Conservation (phyloP, 2,888 invertebrate species). For the Melanostoma scalare region DNA sequence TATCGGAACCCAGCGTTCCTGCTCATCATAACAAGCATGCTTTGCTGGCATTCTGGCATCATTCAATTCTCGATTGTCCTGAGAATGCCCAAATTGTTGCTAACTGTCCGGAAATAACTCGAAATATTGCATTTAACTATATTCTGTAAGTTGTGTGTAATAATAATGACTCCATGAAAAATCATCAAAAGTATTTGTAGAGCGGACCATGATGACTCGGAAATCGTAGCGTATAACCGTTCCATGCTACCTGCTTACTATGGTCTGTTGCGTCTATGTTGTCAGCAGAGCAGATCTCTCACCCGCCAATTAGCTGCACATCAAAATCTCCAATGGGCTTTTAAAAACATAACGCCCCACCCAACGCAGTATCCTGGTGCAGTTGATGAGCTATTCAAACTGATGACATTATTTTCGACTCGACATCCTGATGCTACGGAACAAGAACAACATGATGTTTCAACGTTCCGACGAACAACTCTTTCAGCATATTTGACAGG, state of each 20-base stretch:
- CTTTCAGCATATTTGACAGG: constrained; percentile 94
- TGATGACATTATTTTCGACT: constrained; percentile 94
- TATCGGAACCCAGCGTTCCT: constrained; percentile 96
- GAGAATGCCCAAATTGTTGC: constrained; percentile 95
- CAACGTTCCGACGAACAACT: constrained; percentile 91
- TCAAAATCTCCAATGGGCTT: constrained; percentile 98
- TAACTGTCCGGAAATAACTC: constrained; percentile 92
- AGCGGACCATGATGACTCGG: constrained; percentile 98
- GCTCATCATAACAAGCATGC: constrained; percentile 98
- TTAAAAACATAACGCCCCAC: constrained; percentile 97
- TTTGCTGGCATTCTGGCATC: constrained; percentile 95
- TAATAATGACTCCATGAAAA: no score
- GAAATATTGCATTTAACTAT: constrained; percentile 98
- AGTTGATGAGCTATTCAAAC: constrained; percentile 94
- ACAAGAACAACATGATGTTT: constrained; percentile 91
- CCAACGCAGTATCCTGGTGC: constrained; percentile 96
- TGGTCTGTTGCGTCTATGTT: constrained; percentile 93
- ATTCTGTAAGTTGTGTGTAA: constrained; percentile 88
- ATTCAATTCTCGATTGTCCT: constrained; percentile 94
- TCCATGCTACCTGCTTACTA: constrained; percentile 97
- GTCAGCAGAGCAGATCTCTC: constrained; percentile 93
- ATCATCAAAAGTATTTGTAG: constrained; percentile 82
- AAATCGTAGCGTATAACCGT: constrained; percentile 96
- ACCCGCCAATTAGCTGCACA: constrained; percentile 94
- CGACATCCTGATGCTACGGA: constrained; percentile 90